phyloP scores from a whole-genome alignment of 2,113 vertebrate species.

The Capreolus pygargus region DNA sequence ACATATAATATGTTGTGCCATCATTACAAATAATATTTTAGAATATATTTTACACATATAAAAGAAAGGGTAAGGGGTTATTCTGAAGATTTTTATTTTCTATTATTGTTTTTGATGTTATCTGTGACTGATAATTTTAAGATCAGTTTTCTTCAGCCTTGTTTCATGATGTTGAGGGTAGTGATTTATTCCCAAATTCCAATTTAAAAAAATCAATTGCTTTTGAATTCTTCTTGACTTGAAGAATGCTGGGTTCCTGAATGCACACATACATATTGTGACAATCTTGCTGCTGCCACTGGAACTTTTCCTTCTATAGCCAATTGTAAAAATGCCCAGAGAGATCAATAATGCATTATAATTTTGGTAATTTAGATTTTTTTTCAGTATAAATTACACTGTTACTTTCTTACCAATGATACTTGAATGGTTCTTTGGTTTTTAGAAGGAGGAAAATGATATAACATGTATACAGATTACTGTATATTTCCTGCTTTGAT shows the following conservation, averaged over 20 bases:
- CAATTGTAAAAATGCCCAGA: neutral
- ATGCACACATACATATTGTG: neutral
- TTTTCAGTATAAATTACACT: neutral
- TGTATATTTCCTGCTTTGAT: neutral
- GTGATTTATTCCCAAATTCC: neutral
- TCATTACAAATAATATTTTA: neutral
- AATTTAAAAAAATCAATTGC: neutral
- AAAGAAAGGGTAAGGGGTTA: neutral
- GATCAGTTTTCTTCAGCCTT: neutral
- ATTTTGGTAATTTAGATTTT: slow-evolving; percentile 32
- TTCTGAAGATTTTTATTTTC: neutral
- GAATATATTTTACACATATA: neutral
- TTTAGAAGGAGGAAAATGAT: neutral
- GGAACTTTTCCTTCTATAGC: neutral
- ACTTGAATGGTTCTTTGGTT: neutral
- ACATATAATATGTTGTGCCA: neutral
- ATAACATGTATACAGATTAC: neutral
- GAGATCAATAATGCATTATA: slow-evolving; percentile 48
- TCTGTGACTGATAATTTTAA: neutral
- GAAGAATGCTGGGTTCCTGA: neutral
- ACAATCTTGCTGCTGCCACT: neutral
- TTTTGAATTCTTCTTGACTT: slow-evolving; percentile 5
- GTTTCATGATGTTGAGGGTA: neutral
- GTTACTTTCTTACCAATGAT: neutral
- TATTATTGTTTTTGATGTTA: neutral